Evolutionary conservation across 2,797 vertebrate genomes (phyloP), one percentile per base, ranked within the genome.

Genomic region (Smutsia gigantea): DNA sequence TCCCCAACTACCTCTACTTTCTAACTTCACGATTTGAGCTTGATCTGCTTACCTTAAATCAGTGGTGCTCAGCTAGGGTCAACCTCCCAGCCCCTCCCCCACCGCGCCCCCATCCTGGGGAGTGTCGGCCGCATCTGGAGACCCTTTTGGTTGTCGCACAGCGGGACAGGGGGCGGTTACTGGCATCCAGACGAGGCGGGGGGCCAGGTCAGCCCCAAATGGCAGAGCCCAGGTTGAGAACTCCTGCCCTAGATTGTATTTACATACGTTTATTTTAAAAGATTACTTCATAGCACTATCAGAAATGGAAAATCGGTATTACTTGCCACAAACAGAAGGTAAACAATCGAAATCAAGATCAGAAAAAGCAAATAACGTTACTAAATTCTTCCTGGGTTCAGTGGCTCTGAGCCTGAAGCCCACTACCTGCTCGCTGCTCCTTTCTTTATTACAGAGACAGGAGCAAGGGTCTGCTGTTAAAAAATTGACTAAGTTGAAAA

Each of bases 371-470:
- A 49, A 69, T 61, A 9, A 12, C 1, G 7, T 7, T 1, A 15
- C 79, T 18, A 0, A 12, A 4, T 1, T n/a, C 68, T 17, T 1
- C 0, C 61, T 1, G 12, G 61, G 31, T 0, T 3, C 29, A 2
- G 15, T 0, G 6, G 25, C 34, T 18, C 39, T 5, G 13, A 87
- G 68, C 27, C 17, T 2, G 8, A 1, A 27, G 7, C 12, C 51
- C 1, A 0, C 12, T 13, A 12, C 49, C 12, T 2, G 4, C 13
- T 0, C 46, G 15, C 63, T 29, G 11, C 51, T 7, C 34, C 31
- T 1, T 11, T 1, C 49, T 11, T 27, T 2, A 1, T 0, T 0
- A 2, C 4, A 18, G 9, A 64, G 13, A 49, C 21, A 0, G 1
- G 0, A 15, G 51, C 87, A 6, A 34, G 21, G 1, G 15, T 4